Evolutionary conservation across 2,888 invertebrate genomes (phyloP).

Genomic region (Nomada fucata): DNA sequence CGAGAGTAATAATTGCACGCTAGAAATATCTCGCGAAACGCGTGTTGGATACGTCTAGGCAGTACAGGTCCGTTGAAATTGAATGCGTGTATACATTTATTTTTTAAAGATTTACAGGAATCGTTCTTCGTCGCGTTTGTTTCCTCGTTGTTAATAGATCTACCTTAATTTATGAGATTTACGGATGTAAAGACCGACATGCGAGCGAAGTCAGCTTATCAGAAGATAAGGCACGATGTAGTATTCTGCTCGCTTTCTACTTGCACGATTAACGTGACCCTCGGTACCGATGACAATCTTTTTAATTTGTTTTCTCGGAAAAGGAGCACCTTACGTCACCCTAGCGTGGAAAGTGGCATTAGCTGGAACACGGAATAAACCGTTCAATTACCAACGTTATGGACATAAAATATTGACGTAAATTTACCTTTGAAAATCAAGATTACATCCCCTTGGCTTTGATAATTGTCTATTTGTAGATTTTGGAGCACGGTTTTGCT

Average conservation of each 20-base stretch:
- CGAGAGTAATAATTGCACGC: conserved; percentile 2
- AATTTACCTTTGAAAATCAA: conserved; percentile 19
- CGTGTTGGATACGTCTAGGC: neutral
- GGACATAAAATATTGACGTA: conserved; percentile 39
- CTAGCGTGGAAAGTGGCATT: conserved; percentile 64
- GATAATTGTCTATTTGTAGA: conserved; percentile 2
- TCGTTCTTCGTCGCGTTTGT: conserved; percentile 50
- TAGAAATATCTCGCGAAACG: neutral
- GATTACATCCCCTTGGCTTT: conserved; percentile 7
- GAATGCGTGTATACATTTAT: conserved; percentile 35
- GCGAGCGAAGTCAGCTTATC: conserved; percentile 63
- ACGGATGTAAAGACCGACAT: conserved; percentile 55
- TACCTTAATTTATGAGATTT: conserved; percentile 67
- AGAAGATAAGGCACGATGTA: conserved; percentile 64
- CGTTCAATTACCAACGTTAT: conserved; percentile 61
- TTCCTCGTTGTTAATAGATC: conserved; percentile 61
- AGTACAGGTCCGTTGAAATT: neutral
- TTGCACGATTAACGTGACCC: conserved; percentile 65
- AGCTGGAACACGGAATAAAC: conserved; percentile 60
- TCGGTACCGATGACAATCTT: conserved; percentile 69
- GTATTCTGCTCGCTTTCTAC: conserved; percentile 65
- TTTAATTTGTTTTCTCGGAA: conserved; percentile 73
- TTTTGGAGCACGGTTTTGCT: neutral
- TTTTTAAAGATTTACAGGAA: conserved; percentile 49
- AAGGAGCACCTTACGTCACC: conserved; percentile 65